Evolutionary conservation across 2,797 vertebrate species (phyloP).

Genomic region (Paramormyrops hopkinsi): DNA sequence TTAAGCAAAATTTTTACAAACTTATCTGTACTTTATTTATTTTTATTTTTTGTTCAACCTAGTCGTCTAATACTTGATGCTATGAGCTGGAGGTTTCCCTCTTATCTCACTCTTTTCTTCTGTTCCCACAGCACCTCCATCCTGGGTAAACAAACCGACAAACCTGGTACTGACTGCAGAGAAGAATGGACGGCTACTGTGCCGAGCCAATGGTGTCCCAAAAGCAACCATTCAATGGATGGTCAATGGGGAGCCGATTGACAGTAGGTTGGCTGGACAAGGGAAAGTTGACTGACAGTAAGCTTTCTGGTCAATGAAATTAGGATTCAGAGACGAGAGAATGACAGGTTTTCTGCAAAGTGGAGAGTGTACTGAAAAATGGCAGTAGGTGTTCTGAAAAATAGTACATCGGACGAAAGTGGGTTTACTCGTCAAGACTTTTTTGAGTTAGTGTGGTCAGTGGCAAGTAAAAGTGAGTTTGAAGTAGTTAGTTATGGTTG

Average conservation of each 20-base stretch:
- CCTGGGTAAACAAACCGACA: conserved; percentile 86
- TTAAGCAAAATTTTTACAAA: not conserved
- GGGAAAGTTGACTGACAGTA: not conserved
- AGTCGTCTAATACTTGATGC: not conserved
- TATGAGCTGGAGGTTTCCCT: not conserved
- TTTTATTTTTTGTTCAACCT: not conserved
- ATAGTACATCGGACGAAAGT: not conserved
- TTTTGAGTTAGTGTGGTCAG: not conserved
- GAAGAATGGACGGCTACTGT: conserved; percentile 79
- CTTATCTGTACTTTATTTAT: not conserved
- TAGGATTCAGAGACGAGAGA: not conserved
- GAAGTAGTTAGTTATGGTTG: not conserved
- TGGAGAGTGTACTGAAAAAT: not conserved
- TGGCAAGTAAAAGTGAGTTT: not conserved
- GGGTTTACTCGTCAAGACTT: not conserved
- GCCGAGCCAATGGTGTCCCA: conserved; percentile 82
- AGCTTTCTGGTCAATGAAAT: not conserved
- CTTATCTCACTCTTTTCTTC: not conserved
- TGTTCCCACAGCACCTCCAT: conserved; percentile 75
- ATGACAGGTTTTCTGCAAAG: not conserved
- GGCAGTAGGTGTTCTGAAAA: not conserved
- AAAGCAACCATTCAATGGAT: conserved; percentile 85
- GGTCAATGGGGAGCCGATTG: conserved; percentile 84
- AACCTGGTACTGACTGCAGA: conserved; percentile 87
- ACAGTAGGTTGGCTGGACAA: conserved; percentile 58